A percentile compares a stretch with the other conserved stretches of the same genome.
Evolutionary conservation across 2,113 vertebrate genomes (phyloP).

Genomic region (Genyomyrus donnyi): DNA sequence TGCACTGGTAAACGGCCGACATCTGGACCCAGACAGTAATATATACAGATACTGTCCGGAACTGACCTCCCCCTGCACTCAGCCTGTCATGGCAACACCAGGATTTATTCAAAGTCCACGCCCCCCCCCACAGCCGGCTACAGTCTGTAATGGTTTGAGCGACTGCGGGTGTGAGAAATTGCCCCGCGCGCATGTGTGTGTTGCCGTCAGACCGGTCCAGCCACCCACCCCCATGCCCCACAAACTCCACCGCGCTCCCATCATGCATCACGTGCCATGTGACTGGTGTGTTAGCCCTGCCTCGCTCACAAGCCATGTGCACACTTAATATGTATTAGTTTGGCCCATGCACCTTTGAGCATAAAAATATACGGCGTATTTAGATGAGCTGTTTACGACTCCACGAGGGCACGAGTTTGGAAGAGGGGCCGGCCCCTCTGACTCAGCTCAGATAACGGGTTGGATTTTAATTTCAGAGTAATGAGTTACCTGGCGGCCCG

Average conservation of each 20-base stretch:
- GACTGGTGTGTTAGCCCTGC: neutral
- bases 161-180: constrained; percentile 17
- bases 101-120: neutral
- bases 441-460: constrained; percentile 22
- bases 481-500: constrained; percentile 15
- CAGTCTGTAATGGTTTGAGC: constrained; percentile 17
- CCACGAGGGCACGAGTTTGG: constrained; percentile 6
- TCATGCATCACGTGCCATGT: neutral
- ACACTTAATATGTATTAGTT: constrained; percentile 27
- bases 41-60: neutral
- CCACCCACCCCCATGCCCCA: neutral
- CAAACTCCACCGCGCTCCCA: neutral
- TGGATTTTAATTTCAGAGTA: constrained; percentile 24
- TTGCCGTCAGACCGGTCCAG: neutral
- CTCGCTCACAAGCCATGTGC: neutral
- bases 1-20: neutral
- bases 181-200: neutral
- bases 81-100: neutral
- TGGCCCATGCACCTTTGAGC: constrained; percentile 27
- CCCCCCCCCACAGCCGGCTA: neutral
- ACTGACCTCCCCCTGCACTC: neutral
- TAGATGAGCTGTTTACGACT: constrained; percentile 22
- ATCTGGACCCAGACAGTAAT: neutral
- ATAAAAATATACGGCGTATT: constrained; percentile 27
- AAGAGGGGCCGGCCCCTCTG: constrained; percentile 3